A percentile compares a stretch with the other conserved stretches of the same genome.
Evolutionary conservation across 2,888 invertebrate genomes (phyloP).

Genomic region (Drosophila prolongata): DNA sequence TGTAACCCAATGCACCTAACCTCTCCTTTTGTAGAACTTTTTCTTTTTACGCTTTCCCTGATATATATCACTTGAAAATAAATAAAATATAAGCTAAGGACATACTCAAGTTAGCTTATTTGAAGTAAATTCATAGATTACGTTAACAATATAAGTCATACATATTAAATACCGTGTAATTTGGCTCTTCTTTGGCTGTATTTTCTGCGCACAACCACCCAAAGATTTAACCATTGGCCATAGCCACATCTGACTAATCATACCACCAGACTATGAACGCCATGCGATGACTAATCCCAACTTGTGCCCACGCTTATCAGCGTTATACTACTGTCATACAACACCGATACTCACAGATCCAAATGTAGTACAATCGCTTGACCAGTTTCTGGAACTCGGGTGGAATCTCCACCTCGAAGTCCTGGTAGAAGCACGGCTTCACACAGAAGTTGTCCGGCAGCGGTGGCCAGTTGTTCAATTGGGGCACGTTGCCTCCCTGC

Average conservation of each 20-base stretch:
- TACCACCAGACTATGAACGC: neutral
- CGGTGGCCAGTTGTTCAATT: conserved; percentile 99
- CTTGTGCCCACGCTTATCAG: conserved; percentile 33
- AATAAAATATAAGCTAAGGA: too few species aligned
- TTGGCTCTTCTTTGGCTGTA: neutral
- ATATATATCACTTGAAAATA: too few species aligned
- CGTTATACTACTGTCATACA: conserved; percentile 5
- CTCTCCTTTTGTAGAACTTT: too few species aligned
- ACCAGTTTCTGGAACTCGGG: conserved; percentile 98
- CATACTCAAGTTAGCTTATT: too few species aligned
- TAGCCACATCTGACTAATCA: conserved; percentile 25
- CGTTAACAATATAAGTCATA: too few species aligned
- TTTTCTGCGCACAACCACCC: neutral
- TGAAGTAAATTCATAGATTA: too few species aligned
- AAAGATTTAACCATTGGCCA: conserved; percentile 13
- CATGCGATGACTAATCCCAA: conserved; percentile 59
- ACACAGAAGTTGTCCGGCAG: conserved; percentile 96
- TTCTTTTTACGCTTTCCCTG: too few species aligned
- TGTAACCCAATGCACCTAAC: too few species aligned
- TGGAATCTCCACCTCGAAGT: conserved; percentile 99
- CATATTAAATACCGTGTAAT: neutral
- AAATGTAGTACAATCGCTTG: conserved; percentile 96
- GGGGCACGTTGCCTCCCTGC: conserved; percentile 86
- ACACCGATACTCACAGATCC: conserved; percentile 93
- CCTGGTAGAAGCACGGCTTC: conserved; percentile 99